Percentiles rank a stretch among this genome's conserved stretches.
These are phyloP conservation scores for Etheostoma perlongum DNA, from an alignment of 2,797 vertebrate genomes.

Conservation along the genomic window DNA sequence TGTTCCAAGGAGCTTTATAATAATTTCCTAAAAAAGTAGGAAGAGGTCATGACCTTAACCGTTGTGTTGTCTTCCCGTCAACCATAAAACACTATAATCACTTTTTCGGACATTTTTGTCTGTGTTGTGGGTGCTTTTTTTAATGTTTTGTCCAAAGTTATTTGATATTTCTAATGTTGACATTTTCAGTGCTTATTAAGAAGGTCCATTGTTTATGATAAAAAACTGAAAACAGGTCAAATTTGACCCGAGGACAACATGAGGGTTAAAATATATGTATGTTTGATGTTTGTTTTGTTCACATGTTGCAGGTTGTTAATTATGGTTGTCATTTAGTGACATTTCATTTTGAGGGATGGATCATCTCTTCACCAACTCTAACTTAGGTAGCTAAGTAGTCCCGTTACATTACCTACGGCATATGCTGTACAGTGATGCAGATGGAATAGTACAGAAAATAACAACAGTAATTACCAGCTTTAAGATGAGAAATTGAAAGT, in stretches of 20 bases:
- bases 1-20: slow-evolving; percentile 40
- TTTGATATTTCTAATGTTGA: too few species aligned
- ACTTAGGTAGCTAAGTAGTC: neutral
- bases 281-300: neutral
- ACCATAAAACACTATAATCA: too few species aligned
- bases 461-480: slow-evolving; percentile 13
- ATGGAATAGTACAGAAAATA: neutral
- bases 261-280: too few species aligned
- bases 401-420: neutral
- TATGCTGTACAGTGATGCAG: neutral
- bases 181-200: too few species aligned
- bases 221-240: too few species aligned
- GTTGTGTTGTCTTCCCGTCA: too few species aligned
- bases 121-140: too few species aligned
- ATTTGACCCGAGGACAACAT: neutral
- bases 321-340: neutral
- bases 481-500: neutral
- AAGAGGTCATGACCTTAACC: neutral
- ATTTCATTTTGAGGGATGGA: neutral
- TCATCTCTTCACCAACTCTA: neutral
- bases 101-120: too few species aligned
- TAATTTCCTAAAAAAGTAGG: slow-evolving; percentile 15
- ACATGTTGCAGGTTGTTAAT: neutral
- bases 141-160: too few species aligned
- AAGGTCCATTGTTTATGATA: too few species aligned